Evolutionary conservation across 2,797 vertebrate genomes (phyloP), one percentile per base, ranked within the genome.

Genomic region (Pelodytes ibericus): DNA sequence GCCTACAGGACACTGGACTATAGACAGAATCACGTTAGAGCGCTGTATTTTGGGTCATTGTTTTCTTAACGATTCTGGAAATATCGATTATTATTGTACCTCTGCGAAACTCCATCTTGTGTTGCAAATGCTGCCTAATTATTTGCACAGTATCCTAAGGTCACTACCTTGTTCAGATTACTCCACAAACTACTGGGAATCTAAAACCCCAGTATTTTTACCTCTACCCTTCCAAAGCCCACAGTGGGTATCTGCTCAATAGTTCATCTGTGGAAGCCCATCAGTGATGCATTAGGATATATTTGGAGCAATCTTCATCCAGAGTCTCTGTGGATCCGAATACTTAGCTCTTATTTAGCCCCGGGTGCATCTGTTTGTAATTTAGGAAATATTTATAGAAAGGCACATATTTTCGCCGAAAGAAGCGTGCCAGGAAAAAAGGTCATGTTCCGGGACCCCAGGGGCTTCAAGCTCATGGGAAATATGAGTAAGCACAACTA

Each of bases 321-420:
- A 6, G 33, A 36, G 5, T 36, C 33, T 44, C 41, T 53, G 49
- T 20, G n/a, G n/a, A 53, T 53, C 49, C n/a, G 10, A 24, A 53
- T 53, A 58, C 56, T 58, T 31, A 2, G 26, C 26, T 31, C 29
- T 27, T 13, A 60, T n/a, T 60, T 7, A 9, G 30, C 22, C 22
- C 25, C 5, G 24, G 16, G 26, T 36, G 11, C 63, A 66, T 74
- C 62, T 66, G 62, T 66, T 66, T 66, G 72, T 31, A 33, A 66
- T 74, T 59, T 20, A 8, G 4, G 6, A 18, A 67, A 51, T 74
- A 74, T 65, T 74, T 65, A 74, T 65, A 65, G 71, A 57, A 53
- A 22, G 36, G 24, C n/a, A 29, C 41, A 65, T 41, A 56, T 57
- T 53, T 72, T 74, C 49, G 30, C 61, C 29, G 60, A 39, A 11